Conservation (phyloP, 2,113 vertebrate genomes). For the Chunga burmeisteri region DNA sequence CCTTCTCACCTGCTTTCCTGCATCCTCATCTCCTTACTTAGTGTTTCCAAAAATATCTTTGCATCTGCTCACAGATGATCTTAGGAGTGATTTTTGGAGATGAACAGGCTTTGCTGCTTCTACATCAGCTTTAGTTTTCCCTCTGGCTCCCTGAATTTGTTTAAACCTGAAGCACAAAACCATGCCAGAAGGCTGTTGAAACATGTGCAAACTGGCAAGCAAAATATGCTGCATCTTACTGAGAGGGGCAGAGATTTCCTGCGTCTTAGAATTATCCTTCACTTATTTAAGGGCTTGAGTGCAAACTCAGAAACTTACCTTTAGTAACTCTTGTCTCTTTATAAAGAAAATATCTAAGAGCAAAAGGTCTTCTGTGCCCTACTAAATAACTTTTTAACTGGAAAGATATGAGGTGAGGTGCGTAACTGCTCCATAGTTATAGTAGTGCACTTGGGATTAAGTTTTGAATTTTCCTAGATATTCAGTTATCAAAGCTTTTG, state of each 20-base stretch:
- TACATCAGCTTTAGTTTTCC: neutral
- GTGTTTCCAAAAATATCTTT: slow-evolving; percentile 31
- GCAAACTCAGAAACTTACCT: neutral
- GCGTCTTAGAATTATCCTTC: neutral
- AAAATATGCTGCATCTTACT: neutral
- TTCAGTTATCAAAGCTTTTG: neutral
- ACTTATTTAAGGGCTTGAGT: neutral
- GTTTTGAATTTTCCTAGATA: neutral
- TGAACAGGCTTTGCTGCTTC: slow-evolving; percentile 23
- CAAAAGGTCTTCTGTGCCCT: neutral
- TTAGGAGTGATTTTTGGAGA: neutral
- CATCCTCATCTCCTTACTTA: neutral
- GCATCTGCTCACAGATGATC: neutral
- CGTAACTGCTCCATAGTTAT: neutral
- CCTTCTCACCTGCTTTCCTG: neutral
- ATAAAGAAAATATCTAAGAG: neutral
- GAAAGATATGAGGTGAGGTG: neutral
- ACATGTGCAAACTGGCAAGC: neutral
- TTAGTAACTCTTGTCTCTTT: neutral
- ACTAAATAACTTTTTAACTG: neutral
- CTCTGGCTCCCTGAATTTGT: slow-evolving; percentile 23
- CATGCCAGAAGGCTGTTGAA: neutral
- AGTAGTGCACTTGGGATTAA: neutral
- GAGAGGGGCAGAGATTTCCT: neutral
- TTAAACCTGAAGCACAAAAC: slow-evolving; percentile 35